These are phyloP conservation scores for Andrena haemorrhoa DNA, from an alignment of 2,888 invertebrate genomes.

Conservation along the genomic window DNA sequence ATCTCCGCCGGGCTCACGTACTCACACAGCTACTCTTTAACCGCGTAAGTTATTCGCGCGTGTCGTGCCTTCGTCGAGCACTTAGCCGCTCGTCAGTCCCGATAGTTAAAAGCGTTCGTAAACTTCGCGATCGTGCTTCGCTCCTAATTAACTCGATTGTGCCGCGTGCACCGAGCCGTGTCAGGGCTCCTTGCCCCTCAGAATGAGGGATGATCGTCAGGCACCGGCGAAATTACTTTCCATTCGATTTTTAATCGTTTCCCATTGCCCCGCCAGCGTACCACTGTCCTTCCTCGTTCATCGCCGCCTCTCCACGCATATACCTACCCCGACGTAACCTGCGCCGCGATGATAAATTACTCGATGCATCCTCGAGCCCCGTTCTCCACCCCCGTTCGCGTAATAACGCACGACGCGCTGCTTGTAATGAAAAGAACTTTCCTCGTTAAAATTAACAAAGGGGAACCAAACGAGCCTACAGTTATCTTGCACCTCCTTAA, in stretches of 20 bases:
- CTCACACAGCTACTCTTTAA: too few species aligned
- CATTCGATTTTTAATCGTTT: neutral
- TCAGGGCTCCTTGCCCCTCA: neutral
- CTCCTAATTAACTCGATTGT: conserved; percentile 24
- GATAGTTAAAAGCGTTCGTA: neutral
- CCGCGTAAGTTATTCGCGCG: neutral
- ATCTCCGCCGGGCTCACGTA: too few species aligned
- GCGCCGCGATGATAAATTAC: conserved; percentile 40
- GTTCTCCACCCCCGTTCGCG: conserved; percentile 9
- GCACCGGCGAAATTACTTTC: neutral
- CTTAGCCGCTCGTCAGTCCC: neutral
- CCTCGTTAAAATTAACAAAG: conserved; percentile 54
- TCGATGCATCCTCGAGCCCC: conserved; percentile 3
- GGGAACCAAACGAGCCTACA: conserved; percentile 5
- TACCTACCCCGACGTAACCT: neutral
- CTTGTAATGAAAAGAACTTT: conserved; percentile 20
- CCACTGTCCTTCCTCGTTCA: neutral
- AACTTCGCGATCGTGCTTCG: conserved; percentile 12
- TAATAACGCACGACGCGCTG: conserved; percentile 36
- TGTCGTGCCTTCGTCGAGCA: neutral
- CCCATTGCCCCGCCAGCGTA: neutral
- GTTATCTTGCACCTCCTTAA: conserved; percentile 34
- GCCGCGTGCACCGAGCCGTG: neutral
- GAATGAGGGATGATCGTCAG: neutral
- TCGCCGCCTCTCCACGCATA: neutral